Base-by-base conservation (phyloP, 1,140 invertebrate species). In the Elymnias hypermnestra region DNA sequence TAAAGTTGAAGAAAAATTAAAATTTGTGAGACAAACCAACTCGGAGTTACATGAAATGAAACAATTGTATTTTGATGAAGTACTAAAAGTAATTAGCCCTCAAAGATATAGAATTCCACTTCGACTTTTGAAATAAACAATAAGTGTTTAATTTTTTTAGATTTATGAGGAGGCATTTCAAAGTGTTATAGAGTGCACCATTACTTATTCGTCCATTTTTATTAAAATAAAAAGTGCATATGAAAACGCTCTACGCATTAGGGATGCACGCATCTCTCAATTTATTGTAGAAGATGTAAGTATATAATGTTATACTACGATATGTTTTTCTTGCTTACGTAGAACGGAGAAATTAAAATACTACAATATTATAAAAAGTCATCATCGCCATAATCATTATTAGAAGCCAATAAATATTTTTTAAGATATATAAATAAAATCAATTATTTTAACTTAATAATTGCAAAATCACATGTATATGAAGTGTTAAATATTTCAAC, bases 251-350 rank as follows among this genome's bases (percentile, higher is more conserved):
- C 33, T 87, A 26, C 5, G 51, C 17, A 57, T 83, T 50, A 62
- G 83, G 40, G 65, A 86, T 57, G 51, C 82, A 47, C 57, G 73
- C 14, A 78, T 83, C 39, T 52, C 53, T 12, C 75, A 78, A 57
- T 79, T 72, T 39, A 68, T 76, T 19, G 63, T 55, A 14, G 77
- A 82, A 58, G 75, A 82, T 59, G 79, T 83, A 63, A 73, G 76
- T 81, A 53, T 5, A 3, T 17, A 19, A 7, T 36, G 26, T 39
- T 8, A 3, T 28, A 22, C 23, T 28, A 29, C 3, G 18, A 36
- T 4, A 4, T 14, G 13, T n/a, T n/a, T n/a, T n/a, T n/a, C n/a
- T n/a, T n/a, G n/a, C n/a, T n/a, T n/a, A n/a, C n/a, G n/a, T n/a
- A n/a, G n/a, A n/a, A n/a, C n/a, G n/a, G n/a, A n/a, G n/a, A n/a